These are phyloP conservation scores for Temnothorax nylanderi DNA, from an alignment of 1,140 invertebrate species.

Conservation along the genomic window DNA sequence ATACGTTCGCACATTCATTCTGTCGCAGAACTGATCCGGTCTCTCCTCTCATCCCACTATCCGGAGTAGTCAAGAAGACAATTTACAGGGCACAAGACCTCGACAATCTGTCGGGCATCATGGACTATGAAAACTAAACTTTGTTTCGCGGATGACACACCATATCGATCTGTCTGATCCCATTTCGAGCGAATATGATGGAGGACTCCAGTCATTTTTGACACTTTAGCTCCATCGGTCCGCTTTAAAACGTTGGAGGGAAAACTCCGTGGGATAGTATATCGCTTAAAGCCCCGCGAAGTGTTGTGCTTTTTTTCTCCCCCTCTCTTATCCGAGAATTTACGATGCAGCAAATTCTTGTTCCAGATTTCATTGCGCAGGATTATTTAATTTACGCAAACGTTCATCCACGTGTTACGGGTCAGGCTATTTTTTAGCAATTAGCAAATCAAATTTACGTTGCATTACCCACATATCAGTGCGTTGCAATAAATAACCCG, in stretches of 20 bases:
- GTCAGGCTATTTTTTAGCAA: constrained; percentile 18
- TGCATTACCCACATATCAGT: constrained; percentile 15
- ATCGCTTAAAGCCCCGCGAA: constrained; percentile 57
- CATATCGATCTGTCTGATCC: constrained; percentile 42
- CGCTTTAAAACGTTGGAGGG: constrained; percentile 41
- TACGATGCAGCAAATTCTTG: constrained; percentile 61
- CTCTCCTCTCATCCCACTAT: neutral
- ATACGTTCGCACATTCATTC: neutral
- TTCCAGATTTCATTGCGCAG: constrained; percentile 52
- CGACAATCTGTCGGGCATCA: constrained; percentile 17
- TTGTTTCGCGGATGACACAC: constrained; percentile 38
- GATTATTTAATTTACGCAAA: constrained; percentile 56
- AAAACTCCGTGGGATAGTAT: constrained; percentile 44
- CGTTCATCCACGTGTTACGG: constrained; percentile 21
- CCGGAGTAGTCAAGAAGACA: neutral
- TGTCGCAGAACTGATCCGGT: neutral
- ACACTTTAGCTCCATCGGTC: constrained; percentile 29
- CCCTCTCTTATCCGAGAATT: constrained; percentile 37
- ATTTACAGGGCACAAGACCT: constrained; percentile 4
- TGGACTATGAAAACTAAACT: constrained; percentile 31
- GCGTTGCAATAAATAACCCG: constrained; percentile 21
- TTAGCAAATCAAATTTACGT: constrained; percentile 37
- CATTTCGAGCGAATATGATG: constrained; percentile 26
- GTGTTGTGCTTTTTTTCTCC: constrained; percentile 48
- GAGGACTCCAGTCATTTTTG: constrained; percentile 17